Percentiles rank a stretch among this genome's conserved stretches.
phyloP scores from a whole-genome alignment of 2,797 vertebrate species.

The Pseudopleuronectes americanus region DNA sequence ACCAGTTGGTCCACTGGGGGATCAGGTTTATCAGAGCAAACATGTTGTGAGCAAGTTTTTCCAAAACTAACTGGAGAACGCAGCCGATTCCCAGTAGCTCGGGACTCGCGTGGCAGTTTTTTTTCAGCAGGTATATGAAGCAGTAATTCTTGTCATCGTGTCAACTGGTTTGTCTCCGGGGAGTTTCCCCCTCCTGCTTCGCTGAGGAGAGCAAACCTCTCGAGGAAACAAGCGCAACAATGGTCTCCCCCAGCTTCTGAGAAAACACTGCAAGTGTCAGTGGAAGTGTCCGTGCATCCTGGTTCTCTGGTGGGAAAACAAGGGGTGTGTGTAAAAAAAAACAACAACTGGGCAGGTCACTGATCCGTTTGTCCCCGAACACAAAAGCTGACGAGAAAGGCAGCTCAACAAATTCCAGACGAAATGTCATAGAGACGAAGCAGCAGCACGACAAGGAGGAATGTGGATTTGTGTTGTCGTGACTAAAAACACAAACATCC shows the following conservation, averaged over 20 bases:
- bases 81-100: slow-evolving; percentile 21
- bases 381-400: slow-evolving; percentile 26
- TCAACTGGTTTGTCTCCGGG: not conserved
- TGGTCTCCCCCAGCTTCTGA: slow-evolving; percentile 10
- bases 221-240: slow-evolving; percentile 35
- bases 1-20: slow-evolving; percentile 28
- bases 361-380: slow-evolving; percentile 34
- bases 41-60: slow-evolving; percentile 39
- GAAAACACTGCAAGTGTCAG: slow-evolving; percentile 21
- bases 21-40: slow-evolving; percentile 20
- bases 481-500: not conserved
- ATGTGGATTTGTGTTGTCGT: not conserved
- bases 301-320: slow-evolving; percentile 17
- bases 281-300: slow-evolving; percentile 29
- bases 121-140: not conserved
- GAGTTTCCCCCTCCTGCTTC: not conserved
- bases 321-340: not conserved
- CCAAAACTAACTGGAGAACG: slow-evolving; percentile 26
- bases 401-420: slow-evolving; percentile 23
- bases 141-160: not conserved
- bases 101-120: not conserved
- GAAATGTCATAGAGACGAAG: slow-evolving; percentile 1
- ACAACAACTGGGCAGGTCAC: not conserved
- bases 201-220: not conserved
- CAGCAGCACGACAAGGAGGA: not conserved